A percentile compares a stretch with the other conserved stretches of the same genome.
Evolutionary conservation across 2,888 invertebrate species (phyloP).

Genomic region (Hyalella azteca): DNA sequence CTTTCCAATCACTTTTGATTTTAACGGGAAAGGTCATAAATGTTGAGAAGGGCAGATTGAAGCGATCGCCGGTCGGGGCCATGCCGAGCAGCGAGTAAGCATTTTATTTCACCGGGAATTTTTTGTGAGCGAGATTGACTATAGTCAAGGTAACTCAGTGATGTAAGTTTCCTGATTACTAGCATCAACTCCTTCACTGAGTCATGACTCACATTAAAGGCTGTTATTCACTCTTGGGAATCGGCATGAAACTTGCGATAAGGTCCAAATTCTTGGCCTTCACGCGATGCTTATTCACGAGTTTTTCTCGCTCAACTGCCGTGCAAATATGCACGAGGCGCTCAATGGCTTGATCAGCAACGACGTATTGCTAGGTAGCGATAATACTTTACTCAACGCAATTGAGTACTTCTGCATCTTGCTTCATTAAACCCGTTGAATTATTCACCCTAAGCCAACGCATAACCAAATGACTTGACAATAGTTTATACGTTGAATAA

Average conservation of each 20-base stretch:
- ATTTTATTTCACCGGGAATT: neutral
- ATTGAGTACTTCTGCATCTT: no score
- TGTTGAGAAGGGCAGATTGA: neutral
- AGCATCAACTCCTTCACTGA: neutral
- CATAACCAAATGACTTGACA: no score
- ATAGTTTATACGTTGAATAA: no score
- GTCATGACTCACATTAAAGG: neutral
- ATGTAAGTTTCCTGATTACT: neutral
- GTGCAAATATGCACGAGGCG: no score
- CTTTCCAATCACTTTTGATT: neutral
- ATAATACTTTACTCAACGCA: no score
- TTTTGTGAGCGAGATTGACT: neutral
- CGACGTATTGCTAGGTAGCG: no score
- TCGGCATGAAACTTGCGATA: neutral
- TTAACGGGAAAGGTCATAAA: neutral
- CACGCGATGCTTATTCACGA: neutral
- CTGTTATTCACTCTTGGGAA: neutral
- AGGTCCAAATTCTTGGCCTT: neutral
- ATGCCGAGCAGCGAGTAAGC: neutral
- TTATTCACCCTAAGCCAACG: no score
- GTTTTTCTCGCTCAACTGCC: no score
- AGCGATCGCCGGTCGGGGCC: neutral
- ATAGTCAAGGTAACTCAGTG: neutral
- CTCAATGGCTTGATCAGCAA: no score
- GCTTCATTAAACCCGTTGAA: no score